These are phyloP conservation scores for Tangara arthus DNA, from an alignment of 2,797 vertebrate genomes.

Conservation along the genomic window DNA sequence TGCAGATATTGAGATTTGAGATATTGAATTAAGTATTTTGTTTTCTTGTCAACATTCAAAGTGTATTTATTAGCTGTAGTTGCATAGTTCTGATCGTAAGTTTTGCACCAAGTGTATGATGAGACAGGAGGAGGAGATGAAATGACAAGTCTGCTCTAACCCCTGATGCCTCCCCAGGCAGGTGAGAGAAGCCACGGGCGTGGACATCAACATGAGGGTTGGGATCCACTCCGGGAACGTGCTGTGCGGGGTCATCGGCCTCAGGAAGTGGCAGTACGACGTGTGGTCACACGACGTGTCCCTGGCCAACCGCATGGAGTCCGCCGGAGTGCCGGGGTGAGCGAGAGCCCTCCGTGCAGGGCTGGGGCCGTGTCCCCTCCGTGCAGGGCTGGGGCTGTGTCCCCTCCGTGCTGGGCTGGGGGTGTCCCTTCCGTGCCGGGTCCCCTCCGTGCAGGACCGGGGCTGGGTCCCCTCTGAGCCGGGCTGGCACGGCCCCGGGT, in stretches of 20 bases:
- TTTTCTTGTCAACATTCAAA: not conserved
- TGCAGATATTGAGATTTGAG: not conserved
- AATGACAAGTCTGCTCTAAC: not conserved
- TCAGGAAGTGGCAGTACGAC: conserved; percentile 98
- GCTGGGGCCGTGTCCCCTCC: too few species aligned
- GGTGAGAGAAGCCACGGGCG: conserved; percentile 92
- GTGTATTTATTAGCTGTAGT: not conserved
- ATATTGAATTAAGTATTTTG: not conserved
- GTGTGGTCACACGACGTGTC: conserved; percentile 98
- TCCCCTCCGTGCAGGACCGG: too few species aligned
- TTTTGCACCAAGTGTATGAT: not conserved
- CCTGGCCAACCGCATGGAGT: conserved; percentile 97
- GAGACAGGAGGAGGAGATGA: not conserved
- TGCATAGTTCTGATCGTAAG: not conserved
- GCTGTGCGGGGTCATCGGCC: conserved; percentile 93
- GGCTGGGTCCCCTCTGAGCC: not conserved
- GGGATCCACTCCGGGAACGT: conserved; percentile 97
- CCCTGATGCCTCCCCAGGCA: conserved; percentile 72
- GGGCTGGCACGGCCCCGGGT: not conserved
- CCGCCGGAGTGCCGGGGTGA: conserved; percentile 93
- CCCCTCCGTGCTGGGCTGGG: too few species aligned
- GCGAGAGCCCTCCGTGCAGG: not conserved
- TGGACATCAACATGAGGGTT: conserved; percentile 97
- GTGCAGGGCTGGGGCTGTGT: too few species aligned
- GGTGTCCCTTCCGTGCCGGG: too few species aligned